These are phyloP conservation scores for Cantharis nigra DNA, from an alignment of 2,888 invertebrate species.

Conservation along the genomic window DNA sequence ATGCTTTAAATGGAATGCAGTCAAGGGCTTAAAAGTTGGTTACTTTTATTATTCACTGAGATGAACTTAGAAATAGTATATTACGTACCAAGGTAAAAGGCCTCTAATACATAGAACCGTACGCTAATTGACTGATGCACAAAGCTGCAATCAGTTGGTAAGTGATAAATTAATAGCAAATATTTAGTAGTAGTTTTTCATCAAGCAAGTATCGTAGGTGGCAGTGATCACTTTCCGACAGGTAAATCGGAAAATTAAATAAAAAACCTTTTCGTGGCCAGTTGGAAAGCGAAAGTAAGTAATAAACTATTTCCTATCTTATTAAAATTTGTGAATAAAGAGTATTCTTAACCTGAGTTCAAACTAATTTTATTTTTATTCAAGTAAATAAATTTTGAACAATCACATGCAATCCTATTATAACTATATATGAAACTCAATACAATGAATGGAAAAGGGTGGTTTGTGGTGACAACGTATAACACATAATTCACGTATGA, in stretches of 20 bases:
- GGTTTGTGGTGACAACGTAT: slow-evolving; percentile 45
- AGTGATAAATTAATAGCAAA: too few species aligned
- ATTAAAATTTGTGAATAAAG: background rate
- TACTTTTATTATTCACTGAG: background rate
- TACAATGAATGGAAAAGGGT: slow-evolving; percentile 47
- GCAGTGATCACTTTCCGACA: too few species aligned
- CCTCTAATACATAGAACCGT: too few species aligned
- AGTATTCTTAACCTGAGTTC: background rate
- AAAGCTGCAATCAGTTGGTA: too few species aligned
- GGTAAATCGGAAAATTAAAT: too few species aligned
- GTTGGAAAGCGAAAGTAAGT: too few species aligned
- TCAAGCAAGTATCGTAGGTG: too few species aligned
- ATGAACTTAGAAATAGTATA: background rate
- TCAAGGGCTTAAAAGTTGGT: background rate
- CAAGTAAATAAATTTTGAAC: slow-evolving; percentile 27
- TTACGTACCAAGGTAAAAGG: too few species aligned
- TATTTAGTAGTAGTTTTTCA: too few species aligned
- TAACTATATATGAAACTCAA: slow-evolving; percentile 44
- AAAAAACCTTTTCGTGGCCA: too few species aligned
- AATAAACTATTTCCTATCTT: too few species aligned
- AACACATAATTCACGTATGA: slow-evolving; percentile 47
- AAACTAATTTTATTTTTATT: slow-evolving; percentile 9
- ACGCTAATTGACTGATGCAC: too few species aligned
- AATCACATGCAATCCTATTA: slow-evolving; percentile 31
- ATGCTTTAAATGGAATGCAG: background rate